Evolutionary conservation across 2,113 vertebrate species (phyloP).

Genomic region (Hydropotes inermis): DNA sequence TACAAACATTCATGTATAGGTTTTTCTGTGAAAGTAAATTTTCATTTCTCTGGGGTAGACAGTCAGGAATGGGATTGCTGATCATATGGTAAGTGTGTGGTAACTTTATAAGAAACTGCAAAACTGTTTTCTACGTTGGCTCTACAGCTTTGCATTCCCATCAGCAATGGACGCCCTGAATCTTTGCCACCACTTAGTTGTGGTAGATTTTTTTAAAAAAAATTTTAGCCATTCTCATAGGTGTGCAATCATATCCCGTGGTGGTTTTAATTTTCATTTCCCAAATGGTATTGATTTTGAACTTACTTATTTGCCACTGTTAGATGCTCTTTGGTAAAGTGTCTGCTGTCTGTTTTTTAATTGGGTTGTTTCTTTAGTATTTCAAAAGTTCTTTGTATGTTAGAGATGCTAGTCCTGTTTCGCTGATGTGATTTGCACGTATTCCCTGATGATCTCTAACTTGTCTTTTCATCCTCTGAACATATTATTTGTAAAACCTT

Average conservation of each 20-base stretch:
- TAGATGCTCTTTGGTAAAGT: neutral
- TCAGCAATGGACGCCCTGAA: neutral
- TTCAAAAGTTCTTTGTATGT: neutral
- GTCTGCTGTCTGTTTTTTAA: neutral
- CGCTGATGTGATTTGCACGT: neutral
- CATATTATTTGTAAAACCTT: neutral
- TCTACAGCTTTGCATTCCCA: neutral
- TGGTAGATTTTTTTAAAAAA: neutral
- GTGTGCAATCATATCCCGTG: neutral
- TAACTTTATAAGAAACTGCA: neutral
- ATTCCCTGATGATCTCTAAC: neutral
- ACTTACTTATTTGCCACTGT: neutral
- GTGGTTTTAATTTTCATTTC: conserved; percentile 3
- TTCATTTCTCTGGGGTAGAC: neutral
- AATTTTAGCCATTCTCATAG: neutral
- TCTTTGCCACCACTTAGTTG: neutral
- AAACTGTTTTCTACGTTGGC: neutral
- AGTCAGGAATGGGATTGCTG: neutral
- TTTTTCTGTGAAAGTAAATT: neutral
- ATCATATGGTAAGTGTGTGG: neutral
- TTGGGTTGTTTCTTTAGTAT: neutral
- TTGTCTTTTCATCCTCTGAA: neutral
- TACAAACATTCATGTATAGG: neutral
- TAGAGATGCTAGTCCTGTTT: neutral
- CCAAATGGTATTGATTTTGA: neutral